These are phyloP conservation scores for Formica selysi DNA, from an alignment of 1,140 invertebrate genomes.

Conservation along the genomic window DNA sequence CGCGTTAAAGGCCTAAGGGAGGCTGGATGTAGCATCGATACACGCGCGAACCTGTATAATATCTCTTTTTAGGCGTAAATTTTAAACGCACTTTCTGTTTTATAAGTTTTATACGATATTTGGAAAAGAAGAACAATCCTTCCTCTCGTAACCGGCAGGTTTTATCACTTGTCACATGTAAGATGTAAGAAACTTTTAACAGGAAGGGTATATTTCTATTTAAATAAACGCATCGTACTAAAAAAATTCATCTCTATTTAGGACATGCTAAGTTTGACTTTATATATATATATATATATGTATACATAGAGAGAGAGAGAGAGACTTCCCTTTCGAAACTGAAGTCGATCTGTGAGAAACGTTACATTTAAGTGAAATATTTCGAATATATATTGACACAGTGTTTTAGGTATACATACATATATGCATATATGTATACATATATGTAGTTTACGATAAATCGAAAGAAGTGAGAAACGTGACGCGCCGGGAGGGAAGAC, in stretches of 20 bases:
- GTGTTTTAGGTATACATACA: conserved; percentile 68
- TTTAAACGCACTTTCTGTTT: conserved; percentile 78
- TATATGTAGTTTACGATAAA: conserved; percentile 55
- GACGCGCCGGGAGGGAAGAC: conserved; percentile 54
- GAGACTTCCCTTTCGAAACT: conserved; percentile 71
- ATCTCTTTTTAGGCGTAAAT: conserved; percentile 76
- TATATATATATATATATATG: conserved; percentile 70
- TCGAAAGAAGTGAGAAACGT: conserved; percentile 53
- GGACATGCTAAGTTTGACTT: conserved; percentile 72
- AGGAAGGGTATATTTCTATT: conserved; percentile 73
- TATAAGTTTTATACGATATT: conserved; percentile 80
- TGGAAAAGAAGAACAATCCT: conserved; percentile 68
- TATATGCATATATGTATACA: conserved; percentile 37
- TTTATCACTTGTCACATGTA: conserved; percentile 58
- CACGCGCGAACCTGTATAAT: conserved; percentile 72
- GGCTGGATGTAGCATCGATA: conserved; percentile 76
- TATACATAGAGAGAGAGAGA: conserved; percentile 36
- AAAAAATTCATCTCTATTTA: conserved; percentile 59
- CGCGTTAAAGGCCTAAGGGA: conserved; percentile 77
- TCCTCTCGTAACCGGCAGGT: conserved; percentile 59
- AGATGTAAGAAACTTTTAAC: conserved; percentile 70
- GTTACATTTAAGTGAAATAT: conserved; percentile 70
- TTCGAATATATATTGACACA: conserved; percentile 62
- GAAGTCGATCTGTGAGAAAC: conserved; percentile 68
- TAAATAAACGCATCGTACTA: conserved; percentile 62